Percentiles rank a stretch among this genome's conserved stretches.
Conservation (phyloP, 2,113 vertebrate genomes). For the Phylloscopus whistleri region DNA sequence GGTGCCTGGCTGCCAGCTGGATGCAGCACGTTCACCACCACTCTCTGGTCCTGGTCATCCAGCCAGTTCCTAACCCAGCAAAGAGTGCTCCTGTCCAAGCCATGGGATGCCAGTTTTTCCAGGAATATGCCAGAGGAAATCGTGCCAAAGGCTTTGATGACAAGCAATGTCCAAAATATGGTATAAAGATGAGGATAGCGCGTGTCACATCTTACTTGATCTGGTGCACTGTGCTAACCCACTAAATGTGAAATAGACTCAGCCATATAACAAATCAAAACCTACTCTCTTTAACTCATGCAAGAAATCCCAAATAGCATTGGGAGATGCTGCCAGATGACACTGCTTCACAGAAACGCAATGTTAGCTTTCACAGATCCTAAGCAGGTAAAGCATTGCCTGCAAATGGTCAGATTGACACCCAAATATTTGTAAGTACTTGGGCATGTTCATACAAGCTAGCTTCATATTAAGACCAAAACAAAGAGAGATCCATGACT, state of each 20-base stretch:
- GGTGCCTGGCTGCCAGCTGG: fast-evolving
- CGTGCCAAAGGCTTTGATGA: background rate
- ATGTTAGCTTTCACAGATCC: background rate
- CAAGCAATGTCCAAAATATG: background rate
- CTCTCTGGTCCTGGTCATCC: background rate
- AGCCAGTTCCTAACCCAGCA: background rate
- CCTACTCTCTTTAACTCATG: background rate
- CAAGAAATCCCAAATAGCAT: background rate
- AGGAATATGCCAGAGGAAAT: background rate
- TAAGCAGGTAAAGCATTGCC: background rate
- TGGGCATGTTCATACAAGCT: background rate
- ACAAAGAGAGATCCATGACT: background rate
- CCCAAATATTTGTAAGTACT: background rate
- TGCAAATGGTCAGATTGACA: background rate
- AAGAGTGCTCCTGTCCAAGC: background rate
- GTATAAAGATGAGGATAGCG: background rate
- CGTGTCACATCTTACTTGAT: background rate
- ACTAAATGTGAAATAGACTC: background rate
- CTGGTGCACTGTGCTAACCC: background rate
- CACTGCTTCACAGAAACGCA: background rate
- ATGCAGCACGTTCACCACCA: background rate
- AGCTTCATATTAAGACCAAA: background rate
- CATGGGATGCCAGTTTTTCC: background rate
- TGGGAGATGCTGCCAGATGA: background rate
- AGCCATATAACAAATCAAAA: background rate